Conservation (phyloP, 2,888 invertebrate species). For the Epicampocera succincta region DNA sequence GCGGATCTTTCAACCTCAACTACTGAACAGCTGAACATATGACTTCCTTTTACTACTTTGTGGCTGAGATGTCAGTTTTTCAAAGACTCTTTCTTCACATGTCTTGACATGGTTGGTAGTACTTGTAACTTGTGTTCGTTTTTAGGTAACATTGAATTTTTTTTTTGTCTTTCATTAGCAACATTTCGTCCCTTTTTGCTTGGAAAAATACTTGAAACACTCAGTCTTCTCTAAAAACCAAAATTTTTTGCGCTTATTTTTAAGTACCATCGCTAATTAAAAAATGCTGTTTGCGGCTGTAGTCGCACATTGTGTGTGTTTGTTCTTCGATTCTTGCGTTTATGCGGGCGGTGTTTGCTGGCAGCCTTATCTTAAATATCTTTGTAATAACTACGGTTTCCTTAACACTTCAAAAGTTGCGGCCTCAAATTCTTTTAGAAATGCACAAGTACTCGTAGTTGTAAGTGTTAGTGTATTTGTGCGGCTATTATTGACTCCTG, state of each 20-base stretch:
- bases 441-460: neutral
- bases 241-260: constrained; percentile 55
- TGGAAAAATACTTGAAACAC: constrained; percentile 1
- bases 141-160: constrained; percentile 28
- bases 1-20: constrained; percentile 14
- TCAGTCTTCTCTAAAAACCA: constrained; percentile 41
- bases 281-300: constrained; percentile 4
- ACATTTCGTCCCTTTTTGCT: constrained; percentile 8
- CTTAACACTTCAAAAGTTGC: constrained; percentile 42
- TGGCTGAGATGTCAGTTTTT: constrained; percentile 21
- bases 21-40: constrained; percentile 23
- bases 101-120: constrained; percentile 4
- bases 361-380: constrained; percentile 25
- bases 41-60: constrained; percentile 24
- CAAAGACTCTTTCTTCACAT: constrained; percentile 26
- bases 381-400: constrained; percentile 27
- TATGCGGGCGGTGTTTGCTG: constrained; percentile 45
- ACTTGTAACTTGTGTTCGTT: constrained; percentile 9
- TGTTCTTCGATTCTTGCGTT: constrained; percentile 26
- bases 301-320: neutral
- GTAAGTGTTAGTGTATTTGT: constrained; percentile 5
- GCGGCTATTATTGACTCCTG: constrained; percentile 35
- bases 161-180: constrained; percentile 26
- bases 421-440: neutral
- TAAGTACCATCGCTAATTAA: constrained; percentile 54